Percentiles rank a stretch among this genome's conserved stretches.
Evolutionary conservation across 2,888 invertebrate genomes (phyloP).

Genomic region (Tiphia femorata): DNA sequence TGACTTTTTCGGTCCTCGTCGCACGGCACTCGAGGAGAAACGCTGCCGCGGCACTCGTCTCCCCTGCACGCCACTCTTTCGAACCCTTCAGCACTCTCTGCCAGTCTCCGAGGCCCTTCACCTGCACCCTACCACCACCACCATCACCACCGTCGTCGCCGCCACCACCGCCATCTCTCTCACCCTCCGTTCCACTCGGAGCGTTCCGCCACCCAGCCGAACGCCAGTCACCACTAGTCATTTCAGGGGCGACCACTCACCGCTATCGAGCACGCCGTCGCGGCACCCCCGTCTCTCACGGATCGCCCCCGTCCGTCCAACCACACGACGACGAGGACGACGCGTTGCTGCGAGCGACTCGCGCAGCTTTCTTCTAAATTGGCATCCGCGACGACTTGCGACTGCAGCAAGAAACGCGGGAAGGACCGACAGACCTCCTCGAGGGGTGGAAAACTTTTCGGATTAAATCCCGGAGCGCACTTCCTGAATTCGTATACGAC

Average conservation of each 20-base stretch:
- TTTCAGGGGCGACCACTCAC: constrained; percentile 49
- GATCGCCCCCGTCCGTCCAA: background rate
- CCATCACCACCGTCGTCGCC: constrained; percentile 10
- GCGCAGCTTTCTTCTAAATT: constrained; percentile 1
- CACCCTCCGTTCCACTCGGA: too few species aligned
- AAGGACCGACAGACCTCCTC: background rate
- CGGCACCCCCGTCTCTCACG: too few species aligned
- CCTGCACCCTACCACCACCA: constrained; percentile 26
- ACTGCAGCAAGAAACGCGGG: background rate
- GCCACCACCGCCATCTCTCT: constrained; percentile 33
- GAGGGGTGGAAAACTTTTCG: constrained; percentile 11
- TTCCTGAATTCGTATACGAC: background rate
- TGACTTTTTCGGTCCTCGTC: constrained; percentile 32
- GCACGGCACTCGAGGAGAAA: constrained; percentile 56
- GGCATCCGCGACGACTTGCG: background rate
- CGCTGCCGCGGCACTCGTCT: constrained; percentile 59
- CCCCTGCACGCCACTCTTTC: constrained; percentile 47
- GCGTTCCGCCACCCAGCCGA: background rate
- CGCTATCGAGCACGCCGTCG: constrained; percentile 45
- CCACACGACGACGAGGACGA: background rate
- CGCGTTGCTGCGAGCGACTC: background rate
- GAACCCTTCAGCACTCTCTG: constrained; percentile 44
- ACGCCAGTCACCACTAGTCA: constrained; percentile 53
- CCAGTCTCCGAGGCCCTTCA: constrained; percentile 42
- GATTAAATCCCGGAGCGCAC: constrained; percentile 4